A percentile compares a stretch with the other conserved stretches of the same genome.
Evolutionary conservation across 1,140 invertebrate species (phyloP).

Genomic region (Pentalonia nigronervosa): DNA sequence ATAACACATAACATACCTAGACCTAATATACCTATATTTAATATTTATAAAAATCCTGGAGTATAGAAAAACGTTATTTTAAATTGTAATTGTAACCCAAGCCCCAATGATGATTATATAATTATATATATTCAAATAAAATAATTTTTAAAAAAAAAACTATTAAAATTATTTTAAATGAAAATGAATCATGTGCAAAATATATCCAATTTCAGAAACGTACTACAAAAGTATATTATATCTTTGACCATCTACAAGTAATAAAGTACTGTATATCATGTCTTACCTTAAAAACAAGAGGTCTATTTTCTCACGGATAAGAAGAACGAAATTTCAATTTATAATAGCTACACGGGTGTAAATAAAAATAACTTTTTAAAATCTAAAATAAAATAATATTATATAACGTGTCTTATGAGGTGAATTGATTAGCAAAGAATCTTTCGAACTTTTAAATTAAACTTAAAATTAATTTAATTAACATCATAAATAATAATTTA

Average conservation of each 20-base stretch:
- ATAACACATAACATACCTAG: background rate
- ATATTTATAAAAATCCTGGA: background rate
- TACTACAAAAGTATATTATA: background rate
- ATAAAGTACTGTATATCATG: background rate
- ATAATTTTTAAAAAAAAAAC: background rate
- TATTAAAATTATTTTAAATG: background rate
- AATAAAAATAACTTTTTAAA: background rate
- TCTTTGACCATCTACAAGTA: background rate
- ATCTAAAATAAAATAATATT: background rate
- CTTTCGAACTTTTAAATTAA: background rate
- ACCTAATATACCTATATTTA: background rate
- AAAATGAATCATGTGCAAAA: background rate
- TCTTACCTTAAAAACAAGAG: background rate
- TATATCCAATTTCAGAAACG: background rate
- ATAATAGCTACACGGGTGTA: background rate
- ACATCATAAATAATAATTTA: background rate
- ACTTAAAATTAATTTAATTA: background rate
- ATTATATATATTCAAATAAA: too few relatives aligned
- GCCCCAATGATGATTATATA: background rate
- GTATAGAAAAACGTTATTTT: background rate
- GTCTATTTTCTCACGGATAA: conserved; percentile 10
- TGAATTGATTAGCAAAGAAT: background rate
- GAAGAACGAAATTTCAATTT: background rate
- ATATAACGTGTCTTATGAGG: background rate
- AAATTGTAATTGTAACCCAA: background rate